phyloP scores from a whole-genome alignment of 2,113 vertebrate genomes.

The Origma solitaria region DNA sequence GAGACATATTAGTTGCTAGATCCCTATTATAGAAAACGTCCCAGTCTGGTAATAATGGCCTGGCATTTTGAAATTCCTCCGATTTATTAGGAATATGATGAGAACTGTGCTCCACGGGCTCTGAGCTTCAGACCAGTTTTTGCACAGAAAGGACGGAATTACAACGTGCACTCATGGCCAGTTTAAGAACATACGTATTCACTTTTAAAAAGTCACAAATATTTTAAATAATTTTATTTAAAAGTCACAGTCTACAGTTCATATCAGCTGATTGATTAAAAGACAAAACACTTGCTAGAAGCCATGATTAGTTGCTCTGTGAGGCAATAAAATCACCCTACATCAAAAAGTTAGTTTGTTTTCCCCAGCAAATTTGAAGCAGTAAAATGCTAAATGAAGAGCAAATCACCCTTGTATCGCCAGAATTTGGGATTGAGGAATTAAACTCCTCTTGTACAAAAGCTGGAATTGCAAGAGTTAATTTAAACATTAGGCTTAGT shows the following conservation, averaged over 20 bases:
- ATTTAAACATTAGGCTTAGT: neutral
- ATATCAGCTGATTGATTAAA: neutral
- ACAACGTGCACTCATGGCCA: neutral
- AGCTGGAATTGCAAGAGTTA: neutral
- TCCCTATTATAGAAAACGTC: slow-evolving; percentile 69
- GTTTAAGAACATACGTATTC: neutral
- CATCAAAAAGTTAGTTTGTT: slow-evolving; percentile 5
- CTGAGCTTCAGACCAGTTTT: neutral
- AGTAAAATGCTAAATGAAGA: neutral
- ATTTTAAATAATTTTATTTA: neutral
- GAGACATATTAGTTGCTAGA: slow-evolving; percentile 65
- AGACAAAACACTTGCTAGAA: neutral
- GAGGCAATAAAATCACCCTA: neutral
- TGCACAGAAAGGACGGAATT: neutral
- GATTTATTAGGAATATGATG: slow-evolving; percentile 31
- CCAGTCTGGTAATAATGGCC: slow-evolving; percentile 64
- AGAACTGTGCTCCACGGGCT: slow-evolving; percentile 1
- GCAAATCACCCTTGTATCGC: neutral
- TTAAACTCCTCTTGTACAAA: neutral
- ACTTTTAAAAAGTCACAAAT: neutral
- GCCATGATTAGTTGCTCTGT: neutral
- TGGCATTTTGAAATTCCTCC: slow-evolving; percentile 55
- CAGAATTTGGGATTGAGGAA: neutral
- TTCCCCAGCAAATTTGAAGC: neutral
- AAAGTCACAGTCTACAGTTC: neutral